A percentile compares a stretch with the other conserved stretches of the same genome.
These are phyloP conservation scores for Drosophila pachea DNA, from an alignment of 1,140 invertebrate genomes.

Conservation along the genomic window DNA sequence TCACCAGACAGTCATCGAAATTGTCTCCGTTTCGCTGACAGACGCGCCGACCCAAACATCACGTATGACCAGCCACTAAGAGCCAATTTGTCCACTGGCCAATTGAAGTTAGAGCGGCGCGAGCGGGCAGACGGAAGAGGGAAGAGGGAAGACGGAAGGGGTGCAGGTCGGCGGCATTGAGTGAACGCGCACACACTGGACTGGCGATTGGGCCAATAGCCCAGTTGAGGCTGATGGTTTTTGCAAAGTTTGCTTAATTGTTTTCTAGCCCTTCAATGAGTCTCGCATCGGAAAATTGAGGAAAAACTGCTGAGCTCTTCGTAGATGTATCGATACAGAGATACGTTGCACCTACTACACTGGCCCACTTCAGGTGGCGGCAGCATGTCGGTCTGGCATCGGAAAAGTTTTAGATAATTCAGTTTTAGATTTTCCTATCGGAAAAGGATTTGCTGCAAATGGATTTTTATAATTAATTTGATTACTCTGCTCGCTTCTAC, in stretches of 20 bases:
- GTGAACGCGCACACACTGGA: neutral
- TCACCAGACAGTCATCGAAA: constrained; percentile 1
- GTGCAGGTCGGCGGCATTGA: no score
- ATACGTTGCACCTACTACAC: neutral
- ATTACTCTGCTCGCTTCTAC: no score
- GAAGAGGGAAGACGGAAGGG: no score
- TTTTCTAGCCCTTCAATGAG: constrained; percentile 16
- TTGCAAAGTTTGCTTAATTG: constrained; percentile 34
- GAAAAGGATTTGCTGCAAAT: no score
- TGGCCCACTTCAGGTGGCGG: no score
- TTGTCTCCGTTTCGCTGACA: constrained; percentile 4
- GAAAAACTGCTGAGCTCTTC: neutral
- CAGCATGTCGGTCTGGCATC: no score
- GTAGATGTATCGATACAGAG: neutral
- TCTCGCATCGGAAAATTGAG: constrained; percentile 7
- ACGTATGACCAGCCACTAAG: constrained; percentile 10
- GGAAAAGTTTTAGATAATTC: no score
- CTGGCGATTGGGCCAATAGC: neutral
- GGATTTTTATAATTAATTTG: no score
- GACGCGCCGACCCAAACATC: neutral
- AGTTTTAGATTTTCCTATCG: no score
- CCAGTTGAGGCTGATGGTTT: constrained; percentile 9
- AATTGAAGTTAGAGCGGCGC: constrained; percentile 2
- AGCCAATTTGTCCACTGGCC: constrained; percentile 4
- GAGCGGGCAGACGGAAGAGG: no score